Evolutionary conservation across 2,888 invertebrate species (phyloP).

Genomic region (Cyclophora punctaria): DNA sequence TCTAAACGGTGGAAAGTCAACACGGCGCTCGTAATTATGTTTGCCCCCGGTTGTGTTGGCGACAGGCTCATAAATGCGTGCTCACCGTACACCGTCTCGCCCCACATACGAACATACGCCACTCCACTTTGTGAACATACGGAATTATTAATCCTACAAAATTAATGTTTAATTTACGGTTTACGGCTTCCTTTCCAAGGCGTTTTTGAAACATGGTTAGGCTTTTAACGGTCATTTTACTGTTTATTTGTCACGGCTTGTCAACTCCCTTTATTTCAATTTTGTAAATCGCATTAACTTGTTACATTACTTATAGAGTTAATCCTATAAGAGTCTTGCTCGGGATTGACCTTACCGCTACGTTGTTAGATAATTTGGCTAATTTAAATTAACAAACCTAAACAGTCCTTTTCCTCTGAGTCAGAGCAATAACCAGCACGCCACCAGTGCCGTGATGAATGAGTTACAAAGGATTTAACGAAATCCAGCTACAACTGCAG

Average conservation of each 20-base stretch:
- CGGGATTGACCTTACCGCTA: slow-evolving; percentile 22
- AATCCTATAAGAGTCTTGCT: too few relatives aligned
- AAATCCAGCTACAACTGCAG: slow-evolving; percentile 53
- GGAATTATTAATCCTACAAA: slow-evolving; percentile 16
- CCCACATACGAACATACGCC: slow-evolving; percentile 7
- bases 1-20: slow-evolving; percentile 30
- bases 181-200: slow-evolving; percentile 1
- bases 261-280: not conserved
- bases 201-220: not conserved
- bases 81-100: slow-evolving; percentile 16
- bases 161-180: slow-evolving; percentile 12
- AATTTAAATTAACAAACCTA: slow-evolving; percentile 48
- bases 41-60: slow-evolving; percentile 28
- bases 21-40: slow-evolving; percentile 38
- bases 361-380: slow-evolving; percentile 36
- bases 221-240: not conserved
- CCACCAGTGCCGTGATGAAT: slow-evolving; percentile 33
- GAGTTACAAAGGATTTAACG: slow-evolving; percentile 42
- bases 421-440: slow-evolving; percentile 28
- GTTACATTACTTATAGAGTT: too few relatives aligned
- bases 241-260: too few relatives aligned
- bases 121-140: slow-evolving; percentile 11
- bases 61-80: slow-evolving; percentile 28
- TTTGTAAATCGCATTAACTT: not conserved
- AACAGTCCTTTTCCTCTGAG: slow-evolving; percentile 60